phyloP scores from a whole-genome alignment of 2,888 invertebrate species.

The Apantesis nais region DNA sequence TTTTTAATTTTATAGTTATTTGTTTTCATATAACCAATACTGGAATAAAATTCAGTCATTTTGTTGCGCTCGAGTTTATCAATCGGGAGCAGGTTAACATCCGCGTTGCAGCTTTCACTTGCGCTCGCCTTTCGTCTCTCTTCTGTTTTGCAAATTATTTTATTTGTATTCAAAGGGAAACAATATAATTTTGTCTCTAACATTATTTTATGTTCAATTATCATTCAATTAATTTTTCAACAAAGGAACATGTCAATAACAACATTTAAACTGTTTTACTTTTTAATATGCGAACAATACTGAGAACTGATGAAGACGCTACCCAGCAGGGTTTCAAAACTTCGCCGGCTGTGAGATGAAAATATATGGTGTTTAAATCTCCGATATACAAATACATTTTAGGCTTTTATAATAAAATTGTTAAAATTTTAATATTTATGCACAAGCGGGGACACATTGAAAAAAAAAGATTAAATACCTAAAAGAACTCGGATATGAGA shows the following conservation, averaged over 20 bases:
- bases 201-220: not conserved
- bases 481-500: too few relatives aligned
- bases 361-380: too few relatives aligned
- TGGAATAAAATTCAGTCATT: conserved; percentile 54
- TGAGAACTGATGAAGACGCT: too few relatives aligned
- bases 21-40: conserved; percentile 29
- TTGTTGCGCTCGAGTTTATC: conserved; percentile 55
- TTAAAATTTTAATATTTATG: too few relatives aligned
- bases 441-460: too few relatives aligned
- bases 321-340: too few relatives aligned
- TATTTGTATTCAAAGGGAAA: not conserved
- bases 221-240: not conserved
- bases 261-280: not conserved
- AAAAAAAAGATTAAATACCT: too few relatives aligned
- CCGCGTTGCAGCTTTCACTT: conserved; percentile 63
- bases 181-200: not conserved
- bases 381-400: too few relatives aligned
- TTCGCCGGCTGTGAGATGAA: too few relatives aligned
- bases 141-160: conserved; percentile 18
- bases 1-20: conserved; percentile 19
- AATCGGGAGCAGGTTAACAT: conserved; percentile 59
- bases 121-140: conserved; percentile 42
- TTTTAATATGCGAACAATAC: not conserved
- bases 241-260: not conserved
- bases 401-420: too few relatives aligned